Percentiles rank a stretch among this genome's conserved stretches.
These are phyloP conservation scores for Leptocoma aspasia DNA, from an alignment of 2,113 vertebrate species.

Conservation along the genomic window DNA sequence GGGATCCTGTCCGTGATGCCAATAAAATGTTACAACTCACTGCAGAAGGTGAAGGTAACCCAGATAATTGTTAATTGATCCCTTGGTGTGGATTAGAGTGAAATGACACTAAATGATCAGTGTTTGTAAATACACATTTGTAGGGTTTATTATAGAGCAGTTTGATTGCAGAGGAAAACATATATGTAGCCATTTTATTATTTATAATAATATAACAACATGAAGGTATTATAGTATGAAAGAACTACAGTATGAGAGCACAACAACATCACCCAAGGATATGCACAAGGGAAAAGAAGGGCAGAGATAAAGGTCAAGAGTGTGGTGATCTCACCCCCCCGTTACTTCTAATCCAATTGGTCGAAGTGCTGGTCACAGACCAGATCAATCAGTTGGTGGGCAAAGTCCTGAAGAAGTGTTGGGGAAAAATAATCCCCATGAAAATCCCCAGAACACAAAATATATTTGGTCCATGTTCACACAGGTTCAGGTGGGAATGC, in stretches of 20 bases:
- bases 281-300: not conserved
- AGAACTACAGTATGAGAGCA: not conserved
- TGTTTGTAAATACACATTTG: not conserved
- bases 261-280: not conserved
- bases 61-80: not conserved
- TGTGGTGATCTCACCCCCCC: not conserved
- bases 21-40: not conserved
- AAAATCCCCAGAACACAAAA: rapidly evolving
- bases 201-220: not conserved
- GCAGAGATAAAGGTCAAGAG: not conserved
- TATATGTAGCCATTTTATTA: not conserved
- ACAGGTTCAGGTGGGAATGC: not conserved
- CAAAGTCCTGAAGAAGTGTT: not conserved
- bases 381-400: not conserved
- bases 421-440: not conserved
- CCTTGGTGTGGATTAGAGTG: not conserved
- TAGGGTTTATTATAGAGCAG: not conserved
- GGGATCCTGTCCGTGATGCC: not conserved
- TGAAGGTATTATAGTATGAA: not conserved
- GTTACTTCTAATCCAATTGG: rapidly evolving
- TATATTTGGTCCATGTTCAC: not conserved
- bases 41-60: not conserved
- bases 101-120: not conserved
- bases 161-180: not conserved
- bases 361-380: rapidly evolving